Percentiles rank a stretch among this genome's conserved stretches.
Evolutionary conservation across 1,140 invertebrate genomes (phyloP).

Genomic region (Sinonovacula constricta): DNA sequence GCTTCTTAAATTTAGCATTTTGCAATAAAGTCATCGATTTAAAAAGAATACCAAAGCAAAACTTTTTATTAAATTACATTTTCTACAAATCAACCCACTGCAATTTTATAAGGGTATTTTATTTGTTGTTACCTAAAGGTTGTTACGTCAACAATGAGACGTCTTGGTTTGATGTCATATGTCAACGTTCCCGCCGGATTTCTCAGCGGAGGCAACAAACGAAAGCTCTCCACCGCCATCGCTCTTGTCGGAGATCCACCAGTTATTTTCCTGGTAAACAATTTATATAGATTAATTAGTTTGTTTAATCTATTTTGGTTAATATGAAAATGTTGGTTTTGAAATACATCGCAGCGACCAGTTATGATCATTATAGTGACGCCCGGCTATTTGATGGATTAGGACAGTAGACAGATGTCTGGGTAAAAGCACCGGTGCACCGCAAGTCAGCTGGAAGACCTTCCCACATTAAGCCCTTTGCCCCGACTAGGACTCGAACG

Average conservation of each 20-base stretch:
- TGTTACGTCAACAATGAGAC: conserved; percentile 77
- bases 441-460: no score
- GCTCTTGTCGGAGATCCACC: conserved; percentile 85
- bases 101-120: neutral
- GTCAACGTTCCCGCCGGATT: conserved; percentile 75
- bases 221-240: conserved; percentile 81
- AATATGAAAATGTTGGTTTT: no score
- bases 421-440: no score
- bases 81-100: neutral
- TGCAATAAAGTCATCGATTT: no score
- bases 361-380: no score
- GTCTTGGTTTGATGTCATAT: conserved; percentile 72
- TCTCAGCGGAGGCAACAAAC: conserved; percentile 84
- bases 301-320: neutral
- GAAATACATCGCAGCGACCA: no score
- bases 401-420: no score
- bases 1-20: no score
- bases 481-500: no score
- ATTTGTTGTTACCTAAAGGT: conserved; percentile 70
- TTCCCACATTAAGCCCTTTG: no score
- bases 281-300: neutral
- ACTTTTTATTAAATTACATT: neutral
- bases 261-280: conserved; percentile 86
- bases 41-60: no score
- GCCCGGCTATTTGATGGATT: no score